Conservation (phyloP, 2,113 vertebrate genomes). For the Sebastes schlegelii region DNA sequence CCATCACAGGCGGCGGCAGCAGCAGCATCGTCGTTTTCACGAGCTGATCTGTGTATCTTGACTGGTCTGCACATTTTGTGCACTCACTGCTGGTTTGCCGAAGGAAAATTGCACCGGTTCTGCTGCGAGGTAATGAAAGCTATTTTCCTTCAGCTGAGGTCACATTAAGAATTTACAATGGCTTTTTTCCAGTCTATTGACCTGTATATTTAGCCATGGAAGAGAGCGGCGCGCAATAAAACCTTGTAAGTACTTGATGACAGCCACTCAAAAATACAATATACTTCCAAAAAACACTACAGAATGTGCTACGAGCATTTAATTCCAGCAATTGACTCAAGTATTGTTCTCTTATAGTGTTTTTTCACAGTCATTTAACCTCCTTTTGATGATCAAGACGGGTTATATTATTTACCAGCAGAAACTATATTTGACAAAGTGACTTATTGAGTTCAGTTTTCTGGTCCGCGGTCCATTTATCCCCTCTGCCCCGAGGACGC, state of each 20-base stretch:
- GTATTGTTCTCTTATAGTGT: neutral
- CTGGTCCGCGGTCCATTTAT: conserved; percentile 33
- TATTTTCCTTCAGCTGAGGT: conserved; percentile 35
- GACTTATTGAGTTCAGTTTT: conserved; percentile 14
- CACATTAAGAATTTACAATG: conserved; percentile 63
- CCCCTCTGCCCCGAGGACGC: conserved; percentile 19
- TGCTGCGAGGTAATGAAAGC: conserved; percentile 35
- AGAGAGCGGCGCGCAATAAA: conserved; percentile 40
- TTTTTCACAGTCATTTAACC: neutral
- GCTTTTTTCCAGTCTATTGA: conserved; percentile 53
- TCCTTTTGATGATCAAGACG: neutral
- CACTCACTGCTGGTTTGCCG: conserved; percentile 4
- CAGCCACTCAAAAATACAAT: conserved; percentile 20
- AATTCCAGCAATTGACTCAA: neutral
- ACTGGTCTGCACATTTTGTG: conserved; percentile 23
- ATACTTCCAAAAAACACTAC: conserved; percentile 15
- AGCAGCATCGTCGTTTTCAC: neutral
- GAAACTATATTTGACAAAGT: conserved; percentile 32
- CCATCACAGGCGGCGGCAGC: neutral
- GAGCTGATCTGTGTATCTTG: conserved; percentile 3
- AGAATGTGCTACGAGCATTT: neutral
- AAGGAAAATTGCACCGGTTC: conserved; percentile 20
- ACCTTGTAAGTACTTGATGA: conserved; percentile 31
- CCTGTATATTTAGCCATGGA: conserved; percentile 54
- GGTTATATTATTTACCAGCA: neutral